phyloP scores from a whole-genome alignment of 64 coral and sea anemone species.

The Anthopleura sola region DNA sequence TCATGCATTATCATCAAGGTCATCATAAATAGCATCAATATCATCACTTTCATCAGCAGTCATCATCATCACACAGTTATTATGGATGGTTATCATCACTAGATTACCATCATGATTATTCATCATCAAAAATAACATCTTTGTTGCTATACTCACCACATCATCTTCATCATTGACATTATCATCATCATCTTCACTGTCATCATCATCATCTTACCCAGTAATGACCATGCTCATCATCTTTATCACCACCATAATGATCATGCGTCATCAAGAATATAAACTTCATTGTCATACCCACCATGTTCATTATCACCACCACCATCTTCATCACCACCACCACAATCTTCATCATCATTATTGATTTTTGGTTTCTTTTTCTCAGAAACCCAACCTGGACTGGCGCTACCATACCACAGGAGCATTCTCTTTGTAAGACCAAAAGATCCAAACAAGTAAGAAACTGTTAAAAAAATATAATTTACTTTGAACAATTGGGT shows the following conservation, averaged over 20 bases:
- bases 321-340: no score
- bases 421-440: conserved; percentile 62
- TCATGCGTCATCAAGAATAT: no score
- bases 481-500: neutral
- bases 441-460: conserved; percentile 48
- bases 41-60: neutral
- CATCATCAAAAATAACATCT: neutral
- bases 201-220: no score
- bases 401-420: conserved; percentile 26
- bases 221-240: no score
- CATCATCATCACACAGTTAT: neutral
- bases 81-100: neutral
- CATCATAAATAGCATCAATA: neutral
- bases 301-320: no score
- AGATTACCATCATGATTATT: neutral
- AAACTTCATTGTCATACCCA: no score
- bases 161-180: no score
- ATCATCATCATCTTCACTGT: no score
- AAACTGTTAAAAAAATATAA: neutral
- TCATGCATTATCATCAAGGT: no score
- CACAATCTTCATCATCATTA: no score
- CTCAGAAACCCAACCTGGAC: conserved; percentile 35
- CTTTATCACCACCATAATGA: no score
- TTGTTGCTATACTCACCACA: no score
- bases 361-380: neutral